A percentile compares a stretch with the other conserved stretches of the same genome.
Evolutionary conservation across 92 coral and sea anemone genomes (phyloP).

Genomic region (Siderastrea siderea): DNA sequence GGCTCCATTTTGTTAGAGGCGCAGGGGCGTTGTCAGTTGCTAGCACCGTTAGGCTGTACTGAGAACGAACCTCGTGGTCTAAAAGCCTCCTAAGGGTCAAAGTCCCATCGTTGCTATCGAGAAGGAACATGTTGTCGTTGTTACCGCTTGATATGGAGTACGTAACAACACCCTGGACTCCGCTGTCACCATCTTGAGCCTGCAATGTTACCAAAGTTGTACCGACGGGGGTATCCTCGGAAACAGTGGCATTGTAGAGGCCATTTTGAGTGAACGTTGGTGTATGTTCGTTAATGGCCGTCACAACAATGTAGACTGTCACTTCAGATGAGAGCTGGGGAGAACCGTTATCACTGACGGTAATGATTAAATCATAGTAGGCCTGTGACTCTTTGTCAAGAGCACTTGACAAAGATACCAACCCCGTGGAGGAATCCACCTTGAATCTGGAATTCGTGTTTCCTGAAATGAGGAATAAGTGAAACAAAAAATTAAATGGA

Average conservation of each 20-base stretch:
- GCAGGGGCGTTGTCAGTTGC: conserved; percentile 63
- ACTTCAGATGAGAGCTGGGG: conserved; percentile 50
- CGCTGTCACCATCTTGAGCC: conserved; percentile 76
- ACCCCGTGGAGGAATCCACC: conserved; percentile 53
- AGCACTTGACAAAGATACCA: conserved; percentile 35
- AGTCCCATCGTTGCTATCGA: conserved; percentile 69
- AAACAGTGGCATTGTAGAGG: conserved; percentile 60
- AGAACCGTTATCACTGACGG: conserved; percentile 52
- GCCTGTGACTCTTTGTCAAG: conserved; percentile 59
- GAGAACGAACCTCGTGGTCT: conserved; percentile 45
- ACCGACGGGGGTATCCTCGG: conserved; percentile 65
- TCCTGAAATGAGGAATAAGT: conserved; percentile 22
- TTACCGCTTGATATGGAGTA: conserved; percentile 73
- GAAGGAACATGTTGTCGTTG: conserved; percentile 53
- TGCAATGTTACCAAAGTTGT: conserved; percentile 53
- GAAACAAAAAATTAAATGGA: background rate
- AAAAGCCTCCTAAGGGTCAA: conserved; percentile 56
- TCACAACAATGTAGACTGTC: conserved; percentile 33
- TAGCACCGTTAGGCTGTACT: conserved; percentile 45
- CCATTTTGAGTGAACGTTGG: conserved; percentile 69
- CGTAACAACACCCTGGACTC: conserved; percentile 69
- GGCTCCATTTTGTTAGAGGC: conserved; percentile 59
- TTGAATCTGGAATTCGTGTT: conserved; percentile 68
- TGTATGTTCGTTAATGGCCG: conserved; percentile 59
- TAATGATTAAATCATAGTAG: conserved; percentile 65